phyloP scores from a whole-genome alignment of 2,888 invertebrate genomes.

The Halocaridina rubra region DNA sequence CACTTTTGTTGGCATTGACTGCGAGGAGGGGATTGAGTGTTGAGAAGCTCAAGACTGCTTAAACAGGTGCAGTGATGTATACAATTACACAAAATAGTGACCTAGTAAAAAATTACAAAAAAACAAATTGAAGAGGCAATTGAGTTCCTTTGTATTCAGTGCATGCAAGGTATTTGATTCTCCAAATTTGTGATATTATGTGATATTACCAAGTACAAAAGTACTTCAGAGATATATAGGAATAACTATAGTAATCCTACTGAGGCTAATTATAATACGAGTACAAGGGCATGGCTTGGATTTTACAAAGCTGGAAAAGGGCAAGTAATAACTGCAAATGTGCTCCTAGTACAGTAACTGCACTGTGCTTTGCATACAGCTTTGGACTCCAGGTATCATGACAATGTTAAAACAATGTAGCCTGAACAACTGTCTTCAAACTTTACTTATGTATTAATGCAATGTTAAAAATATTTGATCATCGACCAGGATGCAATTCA shows the following conservation, averaged over 20 bases:
- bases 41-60: conserved; percentile 10
- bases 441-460: too few relatives aligned
- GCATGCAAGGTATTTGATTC: neutral
- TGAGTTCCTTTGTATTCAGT: neutral
- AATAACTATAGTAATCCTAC: neutral
- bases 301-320: neutral
- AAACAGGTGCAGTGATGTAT: conserved; percentile 34
- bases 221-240: neutral
- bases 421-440: too few relatives aligned
- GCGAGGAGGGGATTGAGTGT: neutral
- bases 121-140: too few relatives aligned
- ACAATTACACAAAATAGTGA: neutral
- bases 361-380: too few relatives aligned
- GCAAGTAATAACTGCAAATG: neutral
- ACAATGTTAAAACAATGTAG: too few relatives aligned
- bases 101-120: neutral
- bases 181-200: conserved; percentile 30
- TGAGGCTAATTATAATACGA: neutral
- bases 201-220: conserved; percentile 42
- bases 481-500: conserved; percentile 16
- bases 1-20: neutral
- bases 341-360: too few relatives aligned
- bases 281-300: neutral
- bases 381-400: too few relatives aligned
- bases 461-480: too few relatives aligned